Evolutionary conservation across 2,797 vertebrate genomes (phyloP), one percentile per base, ranked within the genome.

Genomic region (Semaprochilodus insignis): DNA sequence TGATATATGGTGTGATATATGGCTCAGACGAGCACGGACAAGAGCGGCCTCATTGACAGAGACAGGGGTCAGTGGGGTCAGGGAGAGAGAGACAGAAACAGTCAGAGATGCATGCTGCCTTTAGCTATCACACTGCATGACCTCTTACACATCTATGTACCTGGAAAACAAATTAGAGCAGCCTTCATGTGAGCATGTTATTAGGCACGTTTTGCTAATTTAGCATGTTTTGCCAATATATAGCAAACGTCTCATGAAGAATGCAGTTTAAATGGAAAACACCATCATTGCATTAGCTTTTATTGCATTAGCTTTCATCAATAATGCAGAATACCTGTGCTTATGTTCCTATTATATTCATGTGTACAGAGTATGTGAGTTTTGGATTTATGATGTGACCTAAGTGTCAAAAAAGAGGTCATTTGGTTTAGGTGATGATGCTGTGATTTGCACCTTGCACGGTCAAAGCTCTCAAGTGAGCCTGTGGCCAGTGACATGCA

Each of bases 1-100:
- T 80, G 63, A 83, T 72, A 78, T 83, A 85, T 67, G 31, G 86
- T 89, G 87, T 92, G 90, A 94, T 93, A 89, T 77, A 85, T 80
- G 85, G 65, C 67, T 76, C 40, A 55, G 83, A 60, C 40, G 7
- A 52, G 25, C 25, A 54, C 31, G 51, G 27, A 44, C 66, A 78
- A 62, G 67, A 54, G 52, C 40, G 23, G 63, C 66, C n/a, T 51
- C 70, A 80, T 77, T 48, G 27, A 52, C 54, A 48, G n/a, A 81
- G 51, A 44, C 57, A 55, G 66, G 34, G 83, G 83, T 88, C 80
- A 78, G 11, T 57, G 63, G 51, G 72, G 31, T 86, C 83, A 78
- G 55, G 55, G 25, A 60, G 57, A 23, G 60, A 75, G 19, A 19
- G 16, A 81, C 15, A 59, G 48, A 36, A 74, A 51, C 10, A 23